Conservation (phyloP, 1,140 invertebrate species). For the Hormaphis cornu region DNA sequence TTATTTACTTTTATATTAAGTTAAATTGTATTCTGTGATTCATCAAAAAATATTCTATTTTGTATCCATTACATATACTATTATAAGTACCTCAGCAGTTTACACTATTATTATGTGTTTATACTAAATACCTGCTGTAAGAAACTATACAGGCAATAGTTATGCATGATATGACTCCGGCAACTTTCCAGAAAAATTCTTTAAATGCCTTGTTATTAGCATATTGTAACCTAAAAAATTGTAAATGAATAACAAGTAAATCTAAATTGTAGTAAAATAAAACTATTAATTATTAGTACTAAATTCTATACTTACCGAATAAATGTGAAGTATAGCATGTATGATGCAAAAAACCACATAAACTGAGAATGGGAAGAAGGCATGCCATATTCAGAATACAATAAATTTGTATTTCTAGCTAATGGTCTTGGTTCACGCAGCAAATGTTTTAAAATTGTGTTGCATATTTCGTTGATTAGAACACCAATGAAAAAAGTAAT, state of each 20-base stretch:
- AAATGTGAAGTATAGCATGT: slow-evolving; percentile 75
- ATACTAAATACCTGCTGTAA: slow-evolving; percentile 43
- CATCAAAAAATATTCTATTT: too few relatives aligned
- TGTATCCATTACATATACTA: too few relatives aligned
- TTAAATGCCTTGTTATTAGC: slow-evolving; percentile 54
- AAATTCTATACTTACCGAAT: slow-evolving; percentile 56
- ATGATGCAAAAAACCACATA: slow-evolving; percentile 84
- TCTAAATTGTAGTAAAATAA: background rate
- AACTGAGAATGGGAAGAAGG: slow-evolving; percentile 86
- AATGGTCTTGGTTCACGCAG: slow-evolving; percentile 72
- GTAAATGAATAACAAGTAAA: background rate
- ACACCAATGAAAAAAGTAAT: slow-evolving; percentile 76
- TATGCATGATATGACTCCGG: slow-evolving; percentile 55
- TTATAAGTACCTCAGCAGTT: too few relatives aligned
- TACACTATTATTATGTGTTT: background rate
- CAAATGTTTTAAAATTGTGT: slow-evolving; percentile 71
- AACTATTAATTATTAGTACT: background rate
- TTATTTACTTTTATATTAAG: too few relatives aligned
- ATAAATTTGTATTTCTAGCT: slow-evolving; percentile 46
- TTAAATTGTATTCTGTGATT: too few relatives aligned
- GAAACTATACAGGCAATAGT: slow-evolving; percentile 54
- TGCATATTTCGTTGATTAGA: slow-evolving; percentile 66
- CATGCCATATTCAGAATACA: slow-evolving; percentile 87
- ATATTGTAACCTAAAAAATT: slow-evolving; percentile 61
- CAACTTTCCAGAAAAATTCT: slow-evolving; percentile 63